These are phyloP conservation scores for Epinephelus lanceolatus DNA, from an alignment of 2,113 vertebrate genomes.

Conservation along the genomic window DNA sequence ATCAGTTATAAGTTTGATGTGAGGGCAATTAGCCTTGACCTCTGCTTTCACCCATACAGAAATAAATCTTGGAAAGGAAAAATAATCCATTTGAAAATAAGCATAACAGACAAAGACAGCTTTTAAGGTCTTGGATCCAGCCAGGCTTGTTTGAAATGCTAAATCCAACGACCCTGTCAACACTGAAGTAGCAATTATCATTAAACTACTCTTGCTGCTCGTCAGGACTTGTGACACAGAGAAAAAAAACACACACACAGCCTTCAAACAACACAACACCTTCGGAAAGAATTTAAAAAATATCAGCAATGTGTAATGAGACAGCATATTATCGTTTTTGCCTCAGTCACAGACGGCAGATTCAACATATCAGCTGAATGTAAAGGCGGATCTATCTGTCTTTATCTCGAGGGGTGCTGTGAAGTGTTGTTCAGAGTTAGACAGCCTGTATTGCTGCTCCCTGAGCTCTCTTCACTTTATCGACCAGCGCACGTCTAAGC, in stretches of 20 bases:
- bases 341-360: conserved; percentile 6
- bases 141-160: background rate
- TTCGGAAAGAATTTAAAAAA: background rate
- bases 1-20: background rate
- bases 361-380: conserved; percentile 33
- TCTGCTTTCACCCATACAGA: background rate
- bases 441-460: conserved; percentile 43
- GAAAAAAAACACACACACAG: background rate
- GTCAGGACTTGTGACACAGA: background rate
- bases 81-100: background rate
- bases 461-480: conserved; percentile 53
- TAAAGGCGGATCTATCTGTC: conserved; percentile 24
- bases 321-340: background rate
- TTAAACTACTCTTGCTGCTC: background rate
- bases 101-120: background rate
- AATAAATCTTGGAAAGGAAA: background rate
- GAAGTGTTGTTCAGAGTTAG: conserved; percentile 46
- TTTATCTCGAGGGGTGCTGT: conserved; percentile 40
- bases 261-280: background rate
- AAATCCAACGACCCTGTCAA: background rate
- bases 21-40: background rate
- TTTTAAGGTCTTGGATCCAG: background rate
- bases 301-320: background rate
- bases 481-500: conserved; percentile 35
- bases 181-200: background rate